Evolutionary conservation across 2,797 vertebrate species (phyloP).

Genomic region (Philypnodon macrostomus): DNA sequence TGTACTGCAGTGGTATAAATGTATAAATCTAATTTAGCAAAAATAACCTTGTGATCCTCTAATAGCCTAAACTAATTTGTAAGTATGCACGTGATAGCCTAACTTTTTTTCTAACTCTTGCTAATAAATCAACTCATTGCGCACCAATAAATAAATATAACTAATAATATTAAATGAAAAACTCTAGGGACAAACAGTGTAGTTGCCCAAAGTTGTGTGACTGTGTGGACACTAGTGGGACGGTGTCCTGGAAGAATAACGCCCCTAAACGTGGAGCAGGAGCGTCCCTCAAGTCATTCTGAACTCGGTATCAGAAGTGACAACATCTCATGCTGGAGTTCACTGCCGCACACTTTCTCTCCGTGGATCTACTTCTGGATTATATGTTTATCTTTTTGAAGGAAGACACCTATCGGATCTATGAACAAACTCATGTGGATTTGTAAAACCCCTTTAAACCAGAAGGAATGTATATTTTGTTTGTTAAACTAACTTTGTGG

Average conservation of each 20-base stretch:
- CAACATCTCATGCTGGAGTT: constrained; percentile 52
- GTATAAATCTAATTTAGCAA: no score
- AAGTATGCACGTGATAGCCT: no score
- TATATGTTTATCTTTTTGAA: constrained; percentile 28
- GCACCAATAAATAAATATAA: no score
- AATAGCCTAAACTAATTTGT: no score
- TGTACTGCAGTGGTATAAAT: no score
- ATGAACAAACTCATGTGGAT: constrained; percentile 76
- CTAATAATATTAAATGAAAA: no score
- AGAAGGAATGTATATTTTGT: constrained; percentile 81
- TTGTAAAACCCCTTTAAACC: constrained; percentile 63
- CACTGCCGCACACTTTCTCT: constrained; percentile 28
- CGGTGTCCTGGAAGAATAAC: constrained; percentile 29
- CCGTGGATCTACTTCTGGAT: constrained; percentile 50
- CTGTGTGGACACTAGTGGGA: constrained; percentile 1
- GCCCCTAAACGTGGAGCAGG: constrained; percentile 56
- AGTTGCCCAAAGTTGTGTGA: not conserved
- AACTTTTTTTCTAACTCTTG: no score
- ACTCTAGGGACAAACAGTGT: not conserved
- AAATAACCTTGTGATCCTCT: no score
- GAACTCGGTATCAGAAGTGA: constrained; percentile 55
- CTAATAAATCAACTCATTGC: no score
- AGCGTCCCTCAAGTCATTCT: constrained; percentile 62
- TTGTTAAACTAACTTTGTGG: constrained; percentile 74
- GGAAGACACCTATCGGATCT: constrained; percentile 70